Evolutionary conservation across 1,140 invertebrate genomes (phyloP), one percentile per base, ranked within the genome.

Genomic region (Thaumetopoea pityocampa): DNA sequence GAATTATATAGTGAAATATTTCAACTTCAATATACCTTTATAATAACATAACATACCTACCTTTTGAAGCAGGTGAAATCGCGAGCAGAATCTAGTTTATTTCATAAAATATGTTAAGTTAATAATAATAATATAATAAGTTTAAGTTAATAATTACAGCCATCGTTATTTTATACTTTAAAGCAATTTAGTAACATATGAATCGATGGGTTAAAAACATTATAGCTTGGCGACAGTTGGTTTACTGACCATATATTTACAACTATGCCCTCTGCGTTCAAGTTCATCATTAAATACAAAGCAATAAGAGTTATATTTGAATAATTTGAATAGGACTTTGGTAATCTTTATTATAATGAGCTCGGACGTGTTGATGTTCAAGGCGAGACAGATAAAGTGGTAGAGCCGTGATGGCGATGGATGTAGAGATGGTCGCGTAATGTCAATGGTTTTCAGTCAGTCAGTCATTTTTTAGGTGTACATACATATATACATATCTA

Each of bases 361-460:
- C 51, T 57, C 61, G 61, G 65, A 69, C 67, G 67, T 76, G 69
- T 77, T 73, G 71, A 77, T 77, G 67, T 54, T 65, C 57, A 35
- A 64, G 59, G 56, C 58, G 67, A 58, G 59, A 61, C 56, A 60
- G 71, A 76, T 76, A 76, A 68, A 61, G 54, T 44, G 45, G 51
- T 67, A 48, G 35, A 49, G 53, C 43, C 56, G 47, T 60, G 59
- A 68, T 61, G 23, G 40, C 22, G 29, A 19, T 26, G 9, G n/a
- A 10, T 18, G 10, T 16, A 34, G 16, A 23, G 30, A 27, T 18
- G 40, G 27, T n/a, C n/a, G n/a, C n/a, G 19, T 2, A 6, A 6
- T 28, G 14, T 47, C 44, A 34, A 55, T 51, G 12, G 4, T 16
- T n/a, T n/a, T n/a, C n/a, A n/a, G n/a, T n/a, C n/a, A n/a, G n/a